Base-by-base conservation (phyloP, 2,113 vertebrate species). In the Gallinago media region DNA sequence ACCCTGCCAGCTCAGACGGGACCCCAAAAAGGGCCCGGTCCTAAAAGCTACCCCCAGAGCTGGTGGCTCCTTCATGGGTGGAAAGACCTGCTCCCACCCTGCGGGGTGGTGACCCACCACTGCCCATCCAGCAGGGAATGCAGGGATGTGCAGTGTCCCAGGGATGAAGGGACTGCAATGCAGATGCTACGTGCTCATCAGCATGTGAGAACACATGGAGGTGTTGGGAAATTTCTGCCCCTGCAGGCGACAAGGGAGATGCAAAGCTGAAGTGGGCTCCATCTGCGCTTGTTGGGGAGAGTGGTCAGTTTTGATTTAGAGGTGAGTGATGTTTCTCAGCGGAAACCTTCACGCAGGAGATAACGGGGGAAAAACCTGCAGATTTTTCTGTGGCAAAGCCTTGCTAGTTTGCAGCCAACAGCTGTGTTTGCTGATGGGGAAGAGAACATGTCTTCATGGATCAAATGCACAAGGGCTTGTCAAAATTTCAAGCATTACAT, bases 161-260 rank as follows among this genome's bases (percentile, higher is more conserved):
- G n/a, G 36, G 25, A 61, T 20, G 74, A 79, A 36, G 46, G 26
- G n/a, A 76, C 70, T 85, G 77, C 66, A 67, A 2, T 56, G 85
- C 77, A 88, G 85, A 54, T 85, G 49, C 40, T 59, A 50, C 22
- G 34, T 12, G 12, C 71, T 79, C 47, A 68, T 68, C 40, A 59
- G 65, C 0, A 1, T 63, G 31, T 13, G 4, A 65, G n/a, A 58
- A 81, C 58, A 44, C 1, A 13, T 1, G 27, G 56, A 77, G 14
- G 6, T 4, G 0, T 19, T 3, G 2, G 36, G 36, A 73, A 91
- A 56, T 63, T 42, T 84, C 52, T 89, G 36, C n/a, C 50, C 79
- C 50, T 0, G 0, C 7, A 15, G 34, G n/a, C 0, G 0, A 31
- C 49, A 34, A 68, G 42, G 31, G 10, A 85, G 44, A 79, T 46